Evolutionary conservation across 2,113 vertebrate genomes (phyloP).

Genomic region (Leucopsar rothschildi): DNA sequence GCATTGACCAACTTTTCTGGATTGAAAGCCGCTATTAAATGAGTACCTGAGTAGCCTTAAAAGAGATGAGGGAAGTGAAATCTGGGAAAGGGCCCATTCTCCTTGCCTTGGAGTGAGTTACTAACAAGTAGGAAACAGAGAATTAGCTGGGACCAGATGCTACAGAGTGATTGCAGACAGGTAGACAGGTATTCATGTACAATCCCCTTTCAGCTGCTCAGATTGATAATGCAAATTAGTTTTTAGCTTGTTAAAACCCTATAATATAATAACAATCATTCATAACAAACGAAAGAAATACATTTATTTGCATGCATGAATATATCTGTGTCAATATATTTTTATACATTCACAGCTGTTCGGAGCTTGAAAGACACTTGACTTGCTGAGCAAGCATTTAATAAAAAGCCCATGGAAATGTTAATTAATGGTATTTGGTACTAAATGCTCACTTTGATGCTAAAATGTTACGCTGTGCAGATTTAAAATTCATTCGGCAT

Average conservation of each 20-base stretch:
- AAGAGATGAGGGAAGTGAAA: neutral
- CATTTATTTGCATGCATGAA: constrained; percentile 63
- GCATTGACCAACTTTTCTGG: neutral
- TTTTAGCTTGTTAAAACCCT: constrained; percentile 9
- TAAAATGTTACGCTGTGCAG: constrained; percentile 56
- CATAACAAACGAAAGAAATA: constrained; percentile 22
- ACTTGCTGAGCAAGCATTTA: constrained; percentile 67
- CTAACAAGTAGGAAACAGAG: neutral
- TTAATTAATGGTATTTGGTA: constrained; percentile 68
- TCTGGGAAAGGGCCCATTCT: neutral
- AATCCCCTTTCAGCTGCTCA: neutral
- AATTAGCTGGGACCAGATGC: neutral
- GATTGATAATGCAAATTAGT: constrained; percentile 7
- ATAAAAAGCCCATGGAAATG: constrained; percentile 66
- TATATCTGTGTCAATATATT: constrained; percentile 62
- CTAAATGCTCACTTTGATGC: constrained; percentile 67
- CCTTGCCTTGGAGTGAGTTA: neutral
- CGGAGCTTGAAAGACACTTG: constrained; percentile 57
- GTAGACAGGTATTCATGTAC: constrained; percentile 23
- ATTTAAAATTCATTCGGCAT: constrained; percentile 55
- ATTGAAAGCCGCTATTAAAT: neutral
- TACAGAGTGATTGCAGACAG: neutral
- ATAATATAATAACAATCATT: neutral
- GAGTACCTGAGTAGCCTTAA: neutral
- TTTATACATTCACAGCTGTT: constrained; percentile 67